Evolutionary conservation across 1,140 invertebrate genomes (phyloP).

Genomic region (Neoseiulus cucumeris): DNA sequence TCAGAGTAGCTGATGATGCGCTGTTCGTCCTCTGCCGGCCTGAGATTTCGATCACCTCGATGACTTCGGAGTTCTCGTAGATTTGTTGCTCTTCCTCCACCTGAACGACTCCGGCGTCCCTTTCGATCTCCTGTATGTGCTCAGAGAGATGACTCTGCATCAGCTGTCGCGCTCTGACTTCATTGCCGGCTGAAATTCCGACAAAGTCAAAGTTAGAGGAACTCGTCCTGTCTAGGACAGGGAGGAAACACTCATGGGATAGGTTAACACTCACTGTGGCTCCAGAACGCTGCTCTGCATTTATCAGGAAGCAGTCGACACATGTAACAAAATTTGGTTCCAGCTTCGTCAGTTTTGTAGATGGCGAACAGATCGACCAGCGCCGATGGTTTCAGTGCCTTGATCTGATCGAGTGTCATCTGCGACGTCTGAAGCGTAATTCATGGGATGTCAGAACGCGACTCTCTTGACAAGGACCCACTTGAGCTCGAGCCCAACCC

Average conservation of each 20-base stretch:
- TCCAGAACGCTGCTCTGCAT: background rate
- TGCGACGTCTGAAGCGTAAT: background rate
- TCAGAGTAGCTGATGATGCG: background rate
- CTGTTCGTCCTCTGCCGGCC: background rate
- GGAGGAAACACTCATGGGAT: background rate
- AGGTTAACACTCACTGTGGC: background rate
- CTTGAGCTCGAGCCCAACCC: too few relatives aligned
- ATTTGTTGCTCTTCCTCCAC: background rate
- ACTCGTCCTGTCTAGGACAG: background rate
- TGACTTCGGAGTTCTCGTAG: background rate
- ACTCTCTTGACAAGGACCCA: too few relatives aligned
- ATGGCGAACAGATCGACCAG: conserved; percentile 1
- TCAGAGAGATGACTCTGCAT: background rate
- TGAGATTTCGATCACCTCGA: background rate
- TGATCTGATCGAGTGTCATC: background rate
- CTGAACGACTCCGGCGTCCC: background rate
- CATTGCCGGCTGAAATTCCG: background rate
- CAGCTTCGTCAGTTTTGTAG: background rate
- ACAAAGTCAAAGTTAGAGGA: background rate
- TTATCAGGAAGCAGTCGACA: background rate
- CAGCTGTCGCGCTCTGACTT: background rate
- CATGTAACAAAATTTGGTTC: background rate
- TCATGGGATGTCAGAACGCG: too few relatives aligned
- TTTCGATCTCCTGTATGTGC: background rate
- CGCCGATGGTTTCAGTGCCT: background rate